Evolutionary conservation across 2,888 invertebrate genomes (phyloP), one percentile per base, ranked within the genome.

Genomic region (Noctua janthe): DNA sequence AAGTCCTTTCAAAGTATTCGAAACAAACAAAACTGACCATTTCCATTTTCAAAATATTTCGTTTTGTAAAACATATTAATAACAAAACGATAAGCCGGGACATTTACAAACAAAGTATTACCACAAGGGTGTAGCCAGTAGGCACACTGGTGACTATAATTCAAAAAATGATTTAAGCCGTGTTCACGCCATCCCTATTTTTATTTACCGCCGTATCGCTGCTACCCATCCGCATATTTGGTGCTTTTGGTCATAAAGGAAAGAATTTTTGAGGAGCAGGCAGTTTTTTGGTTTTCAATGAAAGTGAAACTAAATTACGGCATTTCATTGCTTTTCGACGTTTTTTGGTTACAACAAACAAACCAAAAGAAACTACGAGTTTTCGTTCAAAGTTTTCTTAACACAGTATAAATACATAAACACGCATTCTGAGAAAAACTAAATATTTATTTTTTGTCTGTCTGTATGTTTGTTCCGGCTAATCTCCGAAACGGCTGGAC

Each of bases 121-220:
- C 82, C 76, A 88, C 86, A 91, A 92, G 91, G 92, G 90, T 89
- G 91, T 86, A 87, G 85, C 89, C 89, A 90, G 90, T 86, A 87
- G 85, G 89, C 89, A 90, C 91, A 90, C 91, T 88, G 88, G 89
- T 88, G 90, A 91, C 87, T 81, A 94, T 95, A 95, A 94, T 94
- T 95, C 94, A 93, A 82, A 78, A 82, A 88, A 94, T 94, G 94
- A 94, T 94, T 94, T 94, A 95, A 92, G 92, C 91, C 84, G 88
- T 92, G 94, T 95, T 95, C 94, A 94, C 94, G 94, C 94, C 93
- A 92, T 89, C 92, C 94, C 92, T 92, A 94, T 94, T 94, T 95
- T 94, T 94, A 94, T 94, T 92, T 93, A 91, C 90, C 90, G 87
- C 90, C 74, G 77, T 91, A 92, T 91, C 91, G 82, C 90, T 89